These are phyloP conservation scores for Pungitius pungitius DNA, from an alignment of 2,113 vertebrate species.

Conservation along the genomic window DNA sequence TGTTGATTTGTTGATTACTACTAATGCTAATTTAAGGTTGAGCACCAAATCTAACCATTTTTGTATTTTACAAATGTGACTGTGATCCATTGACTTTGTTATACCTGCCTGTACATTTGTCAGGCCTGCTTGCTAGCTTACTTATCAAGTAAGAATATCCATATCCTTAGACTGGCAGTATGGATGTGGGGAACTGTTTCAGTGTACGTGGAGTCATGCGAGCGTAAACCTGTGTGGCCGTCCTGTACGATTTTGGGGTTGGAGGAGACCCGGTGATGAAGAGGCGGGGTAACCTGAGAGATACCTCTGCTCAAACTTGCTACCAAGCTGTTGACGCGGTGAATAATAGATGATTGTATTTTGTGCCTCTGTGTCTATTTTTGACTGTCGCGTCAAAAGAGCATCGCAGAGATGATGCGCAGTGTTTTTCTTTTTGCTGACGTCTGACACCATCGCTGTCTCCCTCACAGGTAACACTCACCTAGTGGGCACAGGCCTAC, in stretches of 20 bases:
- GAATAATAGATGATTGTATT: slow-evolving; percentile 72
- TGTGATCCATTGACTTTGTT: not conserved
- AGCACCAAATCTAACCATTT: too few relatives aligned
- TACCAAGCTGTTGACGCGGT: slow-evolving; percentile 71
- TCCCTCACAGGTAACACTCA: slow-evolving; percentile 28
- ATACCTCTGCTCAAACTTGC: slow-evolving; percentile 42
- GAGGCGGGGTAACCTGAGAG: slow-evolving; percentile 69
- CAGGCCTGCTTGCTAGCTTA: slow-evolving; percentile 5
- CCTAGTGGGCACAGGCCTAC: not conserved
- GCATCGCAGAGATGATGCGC: not conserved
- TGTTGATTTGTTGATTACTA: not conserved
- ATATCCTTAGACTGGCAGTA: not conserved
- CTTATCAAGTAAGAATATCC: not conserved
- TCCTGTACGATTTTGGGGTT: not conserved
- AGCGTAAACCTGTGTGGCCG: not conserved
- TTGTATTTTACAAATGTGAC: not conserved
- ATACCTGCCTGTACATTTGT: not conserved
- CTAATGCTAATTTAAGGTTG: not conserved
- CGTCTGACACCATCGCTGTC: slow-evolving; percentile 13
- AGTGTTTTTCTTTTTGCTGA: not conserved
- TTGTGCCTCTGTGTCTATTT: slow-evolving; percentile 27
- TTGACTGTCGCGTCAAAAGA: not conserved
- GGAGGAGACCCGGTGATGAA: slow-evolving; percentile 17
- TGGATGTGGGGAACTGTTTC: not conserved
- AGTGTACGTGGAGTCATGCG: not conserved